phyloP scores from a whole-genome alignment of 1,140 invertebrate species.

The Pseudoatta argentina region DNA sequence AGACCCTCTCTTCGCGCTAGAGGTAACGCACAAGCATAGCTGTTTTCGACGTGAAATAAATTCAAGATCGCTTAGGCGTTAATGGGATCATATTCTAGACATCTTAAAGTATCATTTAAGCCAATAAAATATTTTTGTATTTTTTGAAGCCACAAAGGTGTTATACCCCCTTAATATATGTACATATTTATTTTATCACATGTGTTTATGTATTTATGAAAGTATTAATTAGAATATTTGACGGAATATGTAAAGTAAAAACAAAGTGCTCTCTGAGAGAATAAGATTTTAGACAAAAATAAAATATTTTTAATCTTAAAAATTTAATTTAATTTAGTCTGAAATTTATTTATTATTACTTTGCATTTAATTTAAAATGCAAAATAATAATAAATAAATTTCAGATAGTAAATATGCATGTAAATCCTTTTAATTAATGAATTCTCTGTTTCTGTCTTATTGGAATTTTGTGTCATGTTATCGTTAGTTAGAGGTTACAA shows the following conservation, averaged over 20 bases:
- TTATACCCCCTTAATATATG: neutral
- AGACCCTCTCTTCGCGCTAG: too few relatives aligned
- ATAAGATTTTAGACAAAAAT: neutral
- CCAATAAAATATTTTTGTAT: too few relatives aligned
- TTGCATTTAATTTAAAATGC: neutral
- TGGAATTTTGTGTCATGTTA: neutral
- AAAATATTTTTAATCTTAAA: constrained; percentile 43
- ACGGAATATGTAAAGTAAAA: neutral
- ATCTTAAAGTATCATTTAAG: too few relatives aligned
- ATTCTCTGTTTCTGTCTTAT: neutral
- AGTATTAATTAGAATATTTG: neutral
- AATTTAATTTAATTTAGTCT: constrained; percentile 11
- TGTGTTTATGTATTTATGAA: too few relatives aligned
- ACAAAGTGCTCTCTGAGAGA: neutral
- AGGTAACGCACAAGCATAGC: too few relatives aligned
- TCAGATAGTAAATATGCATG: neutral
- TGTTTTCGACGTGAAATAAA: too few relatives aligned
- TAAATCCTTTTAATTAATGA: neutral
- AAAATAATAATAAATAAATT: constrained; percentile 73
- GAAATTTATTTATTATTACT: too few relatives aligned
- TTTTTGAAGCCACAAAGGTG: too few relatives aligned
- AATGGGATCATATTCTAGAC: too few relatives aligned
- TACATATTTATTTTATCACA: neutral
- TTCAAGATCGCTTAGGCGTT: too few relatives aligned
- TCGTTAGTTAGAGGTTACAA: neutral